A percentile compares a stretch with the other conserved stretches of the same genome.
Conservation (phyloP, 2,113 vertebrate genomes). For the Ceyx cyanopectus region DNA sequence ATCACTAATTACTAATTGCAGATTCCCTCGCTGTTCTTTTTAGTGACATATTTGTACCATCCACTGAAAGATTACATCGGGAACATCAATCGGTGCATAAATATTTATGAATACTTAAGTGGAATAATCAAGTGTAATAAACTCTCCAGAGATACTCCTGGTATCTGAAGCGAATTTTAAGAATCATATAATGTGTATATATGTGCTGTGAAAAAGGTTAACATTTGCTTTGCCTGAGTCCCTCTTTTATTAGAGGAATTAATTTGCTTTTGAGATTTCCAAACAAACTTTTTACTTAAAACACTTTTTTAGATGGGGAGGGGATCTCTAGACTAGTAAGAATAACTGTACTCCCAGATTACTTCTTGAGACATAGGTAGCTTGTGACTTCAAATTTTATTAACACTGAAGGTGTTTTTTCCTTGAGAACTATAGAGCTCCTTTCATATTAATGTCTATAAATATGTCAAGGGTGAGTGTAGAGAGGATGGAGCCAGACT, state of each 20-base stretch:
- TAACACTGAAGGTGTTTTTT: neutral
- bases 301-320: neutral
- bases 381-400: neutral
- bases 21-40: conserved; percentile 47
- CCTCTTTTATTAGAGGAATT: conserved; percentile 1
- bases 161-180: conserved; percentile 48
- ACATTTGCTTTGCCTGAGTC: conserved; percentile 36
- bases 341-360: neutral
- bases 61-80: conserved; percentile 57
- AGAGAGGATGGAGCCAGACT: too few relatives aligned
- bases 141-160: conserved; percentile 33
- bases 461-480: too few relatives aligned
- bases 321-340: neutral
- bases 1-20: conserved; percentile 57
- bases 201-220: conserved; percentile 41
- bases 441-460: neutral
- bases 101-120: conserved; percentile 72
- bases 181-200: conserved; percentile 6
- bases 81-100: conserved; percentile 60
- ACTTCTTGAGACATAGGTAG: neutral
- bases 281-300: neutral
- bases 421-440: neutral
- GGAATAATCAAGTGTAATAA: conserved; percentile 66
- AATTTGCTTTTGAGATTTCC: neutral
- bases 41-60: conserved; percentile 55